A percentile compares a stretch with the other conserved stretches of the same genome.
Conservation (phyloP, 1,140 invertebrate genomes). For the Dufourea novaeangliae region DNA sequence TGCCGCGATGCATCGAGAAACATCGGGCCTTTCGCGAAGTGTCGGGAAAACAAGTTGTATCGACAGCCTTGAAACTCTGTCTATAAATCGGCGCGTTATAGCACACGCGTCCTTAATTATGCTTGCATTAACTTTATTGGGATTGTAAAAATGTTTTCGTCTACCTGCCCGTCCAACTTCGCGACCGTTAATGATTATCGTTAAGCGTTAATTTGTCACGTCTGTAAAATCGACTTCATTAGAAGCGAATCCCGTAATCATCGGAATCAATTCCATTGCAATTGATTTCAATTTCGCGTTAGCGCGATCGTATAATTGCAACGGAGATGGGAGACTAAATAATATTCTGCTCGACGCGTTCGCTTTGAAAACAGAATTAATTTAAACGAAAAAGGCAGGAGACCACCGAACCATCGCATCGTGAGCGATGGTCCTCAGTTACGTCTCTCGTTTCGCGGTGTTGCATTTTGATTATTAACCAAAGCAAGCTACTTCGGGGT, state of each 20-base stretch:
- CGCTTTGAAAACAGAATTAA: not conserved
- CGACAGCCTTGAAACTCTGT: constrained; percentile 38
- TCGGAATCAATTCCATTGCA: not conserved
- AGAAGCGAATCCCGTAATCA: not conserved
- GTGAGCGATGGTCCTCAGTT: not conserved
- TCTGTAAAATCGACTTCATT: not conserved
- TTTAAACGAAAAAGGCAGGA: not conserved
- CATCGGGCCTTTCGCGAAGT: constrained; percentile 26
- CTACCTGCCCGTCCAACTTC: not conserved
- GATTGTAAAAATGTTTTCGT: not conserved
- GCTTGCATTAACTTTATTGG: not conserved
- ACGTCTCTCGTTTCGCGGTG: not conserved
- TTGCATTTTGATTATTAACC: constrained; percentile 58
- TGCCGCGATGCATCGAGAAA: constrained; percentile 42
- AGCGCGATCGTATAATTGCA: not conserved
- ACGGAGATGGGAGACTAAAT: not conserved
- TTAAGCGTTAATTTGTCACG: constrained; percentile 16
- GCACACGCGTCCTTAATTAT: not conserved
- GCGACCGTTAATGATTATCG: constrained; percentile 7
- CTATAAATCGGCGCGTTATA: constrained; percentile 4
- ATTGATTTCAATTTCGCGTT: not conserved
- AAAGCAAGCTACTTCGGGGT: constrained; percentile 47
- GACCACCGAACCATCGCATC: too few relatives aligned
- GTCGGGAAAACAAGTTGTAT: constrained; percentile 21
- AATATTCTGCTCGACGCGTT: not conserved